phyloP scores from a whole-genome alignment of 2,797 vertebrate genomes.

The Passerculus sandwichensis region DNA sequence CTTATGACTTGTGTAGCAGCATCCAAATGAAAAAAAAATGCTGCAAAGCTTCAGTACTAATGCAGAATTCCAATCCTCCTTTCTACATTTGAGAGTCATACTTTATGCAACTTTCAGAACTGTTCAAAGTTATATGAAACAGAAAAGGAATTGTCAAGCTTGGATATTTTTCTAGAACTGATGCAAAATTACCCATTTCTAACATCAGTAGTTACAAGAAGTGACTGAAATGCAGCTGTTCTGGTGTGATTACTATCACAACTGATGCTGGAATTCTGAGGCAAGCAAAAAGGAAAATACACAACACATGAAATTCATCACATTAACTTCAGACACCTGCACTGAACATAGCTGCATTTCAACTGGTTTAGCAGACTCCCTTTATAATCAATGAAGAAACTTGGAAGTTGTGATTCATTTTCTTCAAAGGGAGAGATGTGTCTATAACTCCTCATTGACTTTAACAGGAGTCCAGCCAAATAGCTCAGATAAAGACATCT shows the following conservation, averaged over 20 bases:
- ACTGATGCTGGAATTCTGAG: conserved; percentile 14
- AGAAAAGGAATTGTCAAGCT: background rate
- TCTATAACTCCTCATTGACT: conserved; percentile 18
- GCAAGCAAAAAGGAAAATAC: conserved; percentile 18
- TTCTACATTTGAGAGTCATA: background rate
- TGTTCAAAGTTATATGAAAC: background rate
- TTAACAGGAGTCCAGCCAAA: conserved; percentile 23
- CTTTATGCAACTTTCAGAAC: background rate
- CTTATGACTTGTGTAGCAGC: background rate
- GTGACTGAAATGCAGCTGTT: conserved; percentile 28
- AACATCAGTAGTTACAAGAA: background rate
- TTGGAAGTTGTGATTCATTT: conserved; percentile 22
- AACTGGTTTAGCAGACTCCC: background rate
- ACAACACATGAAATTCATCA: background rate
- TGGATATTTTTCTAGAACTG: conserved; percentile 1
- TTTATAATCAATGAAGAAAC: background rate
- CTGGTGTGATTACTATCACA: background rate
- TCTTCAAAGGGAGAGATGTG: conserved; percentile 21
- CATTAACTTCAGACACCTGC: background rate
- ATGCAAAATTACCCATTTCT: background rate
- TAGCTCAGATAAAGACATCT: conserved; percentile 33
- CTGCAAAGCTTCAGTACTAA: background rate
- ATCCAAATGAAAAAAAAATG: background rate
- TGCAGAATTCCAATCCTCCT: background rate
- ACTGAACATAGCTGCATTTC: background rate